These are phyloP conservation scores for Diorhabda elongata DNA, from an alignment of 1,140 invertebrate genomes.

Conservation along the genomic window DNA sequence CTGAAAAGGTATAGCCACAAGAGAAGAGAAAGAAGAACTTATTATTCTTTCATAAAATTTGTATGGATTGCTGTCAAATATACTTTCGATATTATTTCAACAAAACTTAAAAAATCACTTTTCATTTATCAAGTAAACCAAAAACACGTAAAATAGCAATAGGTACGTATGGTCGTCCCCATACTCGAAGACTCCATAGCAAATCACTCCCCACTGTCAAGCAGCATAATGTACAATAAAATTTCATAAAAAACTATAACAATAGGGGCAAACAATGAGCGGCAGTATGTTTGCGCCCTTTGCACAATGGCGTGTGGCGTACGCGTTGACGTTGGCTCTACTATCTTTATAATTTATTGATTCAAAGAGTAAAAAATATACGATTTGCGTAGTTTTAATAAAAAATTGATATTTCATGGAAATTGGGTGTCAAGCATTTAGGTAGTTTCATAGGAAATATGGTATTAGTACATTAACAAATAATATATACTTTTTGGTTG, in stretches of 20 bases:
- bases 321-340: slow-evolving; percentile 7
- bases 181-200: slow-evolving; percentile 23
- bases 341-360: slow-evolving; percentile 17
- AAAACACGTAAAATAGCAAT: background rate
- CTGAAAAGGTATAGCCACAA: too few relatives aligned
- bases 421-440: too few relatives aligned
- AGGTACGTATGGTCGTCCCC: slow-evolving; percentile 14
- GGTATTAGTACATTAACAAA: too few relatives aligned
- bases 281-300: slow-evolving; percentile 18
- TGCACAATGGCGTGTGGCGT: slow-evolving; percentile 10
- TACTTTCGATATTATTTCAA: too few relatives aligned
- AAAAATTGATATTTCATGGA: too few relatives aligned
- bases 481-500: too few relatives aligned
- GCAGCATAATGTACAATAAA: slow-evolving; percentile 25
- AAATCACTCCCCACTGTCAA: slow-evolving; percentile 28
- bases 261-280: slow-evolving; percentile 22
- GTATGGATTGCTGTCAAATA: too few relatives aligned
- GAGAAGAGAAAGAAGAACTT: too few relatives aligned
- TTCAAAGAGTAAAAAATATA: background rate
- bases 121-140: background rate
- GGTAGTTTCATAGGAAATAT: too few relatives aligned
- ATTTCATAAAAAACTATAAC: slow-evolving; percentile 25
- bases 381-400: background rate
- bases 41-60: too few relatives aligned
- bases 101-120: background rate